These are phyloP conservation scores for Chitala chitala DNA, from an alignment of 2,113 vertebrate species.

Conservation along the genomic window DNA sequence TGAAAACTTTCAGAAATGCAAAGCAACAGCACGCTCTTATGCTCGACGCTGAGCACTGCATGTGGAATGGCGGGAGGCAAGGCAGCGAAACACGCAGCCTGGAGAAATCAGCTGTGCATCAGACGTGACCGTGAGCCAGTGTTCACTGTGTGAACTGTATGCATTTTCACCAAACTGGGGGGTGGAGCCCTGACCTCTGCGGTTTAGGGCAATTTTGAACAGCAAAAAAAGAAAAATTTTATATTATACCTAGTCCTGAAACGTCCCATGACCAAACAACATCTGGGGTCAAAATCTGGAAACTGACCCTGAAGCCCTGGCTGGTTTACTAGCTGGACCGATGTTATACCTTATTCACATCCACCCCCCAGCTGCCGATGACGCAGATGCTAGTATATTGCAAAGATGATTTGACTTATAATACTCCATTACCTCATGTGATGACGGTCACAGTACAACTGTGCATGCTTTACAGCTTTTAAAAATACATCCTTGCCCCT, in stretches of 20 bases:
- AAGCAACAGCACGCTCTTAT: constrained; percentile 52
- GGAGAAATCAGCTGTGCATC: too few species aligned
- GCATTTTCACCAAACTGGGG: too few species aligned
- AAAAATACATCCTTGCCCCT: too few species aligned
- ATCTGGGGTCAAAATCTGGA: too few species aligned
- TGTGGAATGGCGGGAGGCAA: not conserved
- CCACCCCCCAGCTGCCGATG: not conserved
- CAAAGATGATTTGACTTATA: constrained; percentile 10
- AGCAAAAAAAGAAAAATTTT: not conserved
- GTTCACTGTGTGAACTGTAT: too few species aligned
- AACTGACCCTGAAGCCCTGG: not conserved
- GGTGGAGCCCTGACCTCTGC: too few species aligned
- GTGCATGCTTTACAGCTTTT: too few species aligned
- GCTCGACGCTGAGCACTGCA: constrained; percentile 45
- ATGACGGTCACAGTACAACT: too few species aligned
- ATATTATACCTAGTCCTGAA: not conserved
- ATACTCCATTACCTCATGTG: too few species aligned
- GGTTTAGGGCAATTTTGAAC: too few species aligned
- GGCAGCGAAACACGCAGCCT: not conserved
- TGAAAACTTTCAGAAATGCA: constrained; percentile 28
- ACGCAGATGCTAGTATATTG: not conserved
- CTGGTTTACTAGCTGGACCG: not conserved
- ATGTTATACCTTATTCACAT: not conserved
- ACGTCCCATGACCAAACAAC: not conserved
- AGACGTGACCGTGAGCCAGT: too few species aligned